Conservation (phyloP, 2,113 vertebrate species). For the Sinosuthora webbiana region DNA sequence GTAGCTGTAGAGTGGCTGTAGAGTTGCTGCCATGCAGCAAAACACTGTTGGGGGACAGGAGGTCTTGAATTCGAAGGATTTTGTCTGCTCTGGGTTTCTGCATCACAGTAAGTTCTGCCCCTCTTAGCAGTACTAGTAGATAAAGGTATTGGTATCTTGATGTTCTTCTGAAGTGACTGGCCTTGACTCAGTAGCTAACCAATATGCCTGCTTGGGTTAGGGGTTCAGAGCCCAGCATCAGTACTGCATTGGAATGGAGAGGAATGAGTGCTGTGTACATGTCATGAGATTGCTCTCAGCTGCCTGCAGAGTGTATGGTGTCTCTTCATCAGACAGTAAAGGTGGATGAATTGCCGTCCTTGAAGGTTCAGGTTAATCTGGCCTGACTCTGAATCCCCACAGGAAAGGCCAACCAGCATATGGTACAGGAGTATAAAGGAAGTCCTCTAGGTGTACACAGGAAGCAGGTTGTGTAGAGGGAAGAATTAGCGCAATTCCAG, state of each 20-base stretch:
- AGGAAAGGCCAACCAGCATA: neutral
- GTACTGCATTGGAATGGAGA: neutral
- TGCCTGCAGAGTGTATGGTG: neutral
- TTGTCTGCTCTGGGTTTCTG: neutral
- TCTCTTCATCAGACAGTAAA: neutral
- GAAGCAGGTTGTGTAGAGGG: neutral
- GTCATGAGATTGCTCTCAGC: neutral
- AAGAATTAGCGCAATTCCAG: neutral
- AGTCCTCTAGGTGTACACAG: neutral
- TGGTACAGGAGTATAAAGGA: neutral
- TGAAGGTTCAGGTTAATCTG: neutral
- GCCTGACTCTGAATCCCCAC: neutral
- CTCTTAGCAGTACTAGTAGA: neutral
- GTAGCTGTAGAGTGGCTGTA: neutral
- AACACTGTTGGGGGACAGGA: neutral
- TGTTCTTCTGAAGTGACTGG: neutral
- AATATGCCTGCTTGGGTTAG: neutral
- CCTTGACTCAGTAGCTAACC: neutral
- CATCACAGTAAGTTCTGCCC: neutral
- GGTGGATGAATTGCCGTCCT: neutral
- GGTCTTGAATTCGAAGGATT: neutral
- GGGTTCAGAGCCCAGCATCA: accelerated
- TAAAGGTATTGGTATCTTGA: neutral
- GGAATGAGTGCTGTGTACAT: neutral
- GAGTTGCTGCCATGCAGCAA: neutral